These are phyloP conservation scores for Pristionchus entomophagus DNA, from an alignment of 2,888 invertebrate genomes.

Conservation along the genomic window DNA sequence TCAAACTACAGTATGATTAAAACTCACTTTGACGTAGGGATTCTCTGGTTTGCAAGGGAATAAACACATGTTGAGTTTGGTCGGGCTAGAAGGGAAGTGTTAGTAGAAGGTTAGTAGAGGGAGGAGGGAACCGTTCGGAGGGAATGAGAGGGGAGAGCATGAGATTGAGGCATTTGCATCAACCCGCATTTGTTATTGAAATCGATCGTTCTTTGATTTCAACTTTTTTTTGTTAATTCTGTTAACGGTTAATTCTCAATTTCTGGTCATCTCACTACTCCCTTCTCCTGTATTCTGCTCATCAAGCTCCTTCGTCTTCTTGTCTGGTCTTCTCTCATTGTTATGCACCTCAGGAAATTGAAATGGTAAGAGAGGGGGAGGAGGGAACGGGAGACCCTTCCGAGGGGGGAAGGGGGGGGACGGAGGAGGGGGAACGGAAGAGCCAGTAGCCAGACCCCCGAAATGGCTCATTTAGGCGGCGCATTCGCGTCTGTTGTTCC, in stretches of 20 bases:
- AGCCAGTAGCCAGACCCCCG: background rate
- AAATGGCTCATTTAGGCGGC: constrained; percentile 23
- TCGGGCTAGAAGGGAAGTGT: too few relatives aligned
- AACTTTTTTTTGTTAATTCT: background rate
- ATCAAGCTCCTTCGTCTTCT: background rate
- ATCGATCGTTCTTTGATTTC: too few relatives aligned
- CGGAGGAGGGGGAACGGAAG: background rate
- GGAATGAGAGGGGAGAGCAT: too few relatives aligned
- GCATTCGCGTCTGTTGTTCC: background rate
- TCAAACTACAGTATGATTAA: too few relatives aligned
- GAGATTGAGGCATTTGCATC: too few relatives aligned
- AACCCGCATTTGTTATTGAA: too few relatives aligned
- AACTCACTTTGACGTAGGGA: too few relatives aligned
- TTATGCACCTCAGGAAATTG: background rate
- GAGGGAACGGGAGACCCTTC: background rate
- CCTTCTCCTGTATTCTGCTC: background rate
- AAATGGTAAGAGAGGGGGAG: background rate
- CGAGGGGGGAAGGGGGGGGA: background rate
- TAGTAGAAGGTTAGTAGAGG: too few relatives aligned
- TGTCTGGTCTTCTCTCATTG: background rate
- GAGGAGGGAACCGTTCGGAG: too few relatives aligned
- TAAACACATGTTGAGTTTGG: too few relatives aligned
- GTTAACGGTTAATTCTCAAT: background rate
- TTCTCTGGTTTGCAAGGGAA: too few relatives aligned
- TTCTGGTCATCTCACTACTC: background rate